Conservation (phyloP, 2,888 invertebrate genomes). For the Colostygia pectinataria region DNA sequence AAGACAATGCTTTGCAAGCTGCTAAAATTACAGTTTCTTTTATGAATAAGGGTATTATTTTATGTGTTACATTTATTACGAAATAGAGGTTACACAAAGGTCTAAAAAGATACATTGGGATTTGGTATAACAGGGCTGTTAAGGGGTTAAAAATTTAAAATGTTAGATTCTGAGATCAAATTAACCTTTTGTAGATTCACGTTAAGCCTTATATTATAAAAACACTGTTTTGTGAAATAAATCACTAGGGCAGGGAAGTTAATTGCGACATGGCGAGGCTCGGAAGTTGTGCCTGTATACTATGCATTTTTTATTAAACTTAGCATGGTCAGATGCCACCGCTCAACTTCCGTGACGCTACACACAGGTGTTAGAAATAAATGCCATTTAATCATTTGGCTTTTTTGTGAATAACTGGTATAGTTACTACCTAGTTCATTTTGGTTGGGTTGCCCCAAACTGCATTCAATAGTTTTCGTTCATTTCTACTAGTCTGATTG, state of each 20-base stretch:
- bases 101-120: conserved; percentile 65
- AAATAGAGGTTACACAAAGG: conserved; percentile 75
- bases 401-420: neutral
- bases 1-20: too few species aligned
- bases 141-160: conserved; percentile 40
- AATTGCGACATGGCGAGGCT: too few species aligned
- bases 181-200: conserved; percentile 57
- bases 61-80: conserved; percentile 60
- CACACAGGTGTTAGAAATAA: neutral
- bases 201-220: conserved; percentile 34
- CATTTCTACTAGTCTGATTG: too few species aligned
- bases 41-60: too few species aligned
- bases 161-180: conserved; percentile 70
- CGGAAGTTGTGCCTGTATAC: too few species aligned
- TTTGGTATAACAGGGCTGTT: conserved; percentile 73
- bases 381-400: neutral
- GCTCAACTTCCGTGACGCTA: too few species aligned
- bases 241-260: neutral
- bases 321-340: too few species aligned
- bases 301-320: too few species aligned
- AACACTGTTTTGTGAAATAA: neutral
- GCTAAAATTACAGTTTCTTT: too few species aligned
- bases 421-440: too few species aligned
- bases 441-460: too few species aligned
- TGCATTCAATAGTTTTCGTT: too few species aligned